Base-by-base conservation (phyloP, 1,140 invertebrate species). In the Bombus affinis region DNA sequence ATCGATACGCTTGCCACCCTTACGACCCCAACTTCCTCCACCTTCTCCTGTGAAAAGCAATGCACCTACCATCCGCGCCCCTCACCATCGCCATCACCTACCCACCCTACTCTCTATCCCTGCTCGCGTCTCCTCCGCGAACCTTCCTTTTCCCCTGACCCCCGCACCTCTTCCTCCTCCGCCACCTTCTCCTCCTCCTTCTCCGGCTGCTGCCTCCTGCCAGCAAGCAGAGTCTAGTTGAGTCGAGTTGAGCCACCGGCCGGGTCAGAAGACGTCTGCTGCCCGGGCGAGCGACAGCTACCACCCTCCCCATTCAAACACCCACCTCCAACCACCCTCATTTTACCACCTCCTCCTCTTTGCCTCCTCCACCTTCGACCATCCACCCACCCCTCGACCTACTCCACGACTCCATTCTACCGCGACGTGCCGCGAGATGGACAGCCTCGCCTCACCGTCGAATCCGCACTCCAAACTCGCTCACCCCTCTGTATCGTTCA, bases 251-350 rank as follows among this genome's bases (percentile, higher is more conserved):
- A 94, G 93, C 92, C 92, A 94, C 92, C 93, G 93, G 94, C 94
- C 94, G 94, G 94, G 94, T 95, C 94, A 95, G 94, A 95, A 95
- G 94, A 95, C 94, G 94, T 95, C 94, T 95, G 94, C 93, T 94
- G 94, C 94, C 94, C 94, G 94, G 94, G 94, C 94, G 93, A 95
- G 94, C 94, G 94, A 95, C 94, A 95, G 94, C 94, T 94, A 94
- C 90, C 91, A 93, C 93, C 93, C 88, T 81, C 86, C 88, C 87
- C 87, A 92, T 90, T 89, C 86, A 86, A 86, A 88, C 90, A 91
- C 86, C 86, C 88, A 91, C 88, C 86, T 79, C 88, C 89, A 74
- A 65, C 89, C 83, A 76, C 84, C 87, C 84, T 81, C 84, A 89
- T 92, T 89, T 89, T 89, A 89, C 89, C 90, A 91, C 81, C 88